Percentiles rank a stretch among this genome's conserved stretches.
Conservation (phyloP, 2,113 vertebrate genomes). For the Circaetus gallicus region DNA sequence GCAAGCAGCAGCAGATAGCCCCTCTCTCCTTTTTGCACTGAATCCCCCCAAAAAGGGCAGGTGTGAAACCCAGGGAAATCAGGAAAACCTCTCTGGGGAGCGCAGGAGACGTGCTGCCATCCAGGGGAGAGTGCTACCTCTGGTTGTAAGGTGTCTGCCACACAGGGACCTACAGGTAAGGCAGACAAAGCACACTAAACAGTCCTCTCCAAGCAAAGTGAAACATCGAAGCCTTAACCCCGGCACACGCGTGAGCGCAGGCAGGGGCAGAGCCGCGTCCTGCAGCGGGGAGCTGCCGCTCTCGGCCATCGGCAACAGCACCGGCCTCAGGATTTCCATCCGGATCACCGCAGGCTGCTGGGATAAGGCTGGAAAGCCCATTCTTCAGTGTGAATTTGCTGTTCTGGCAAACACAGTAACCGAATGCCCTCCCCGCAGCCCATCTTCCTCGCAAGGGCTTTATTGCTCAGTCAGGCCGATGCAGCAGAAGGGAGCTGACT, state of each 20-base stretch:
- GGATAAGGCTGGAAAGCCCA: accelerated
- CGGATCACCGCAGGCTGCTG: background rate
- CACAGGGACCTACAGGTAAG: accelerated
- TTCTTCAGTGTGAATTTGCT: accelerated
- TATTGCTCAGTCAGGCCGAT: background rate
- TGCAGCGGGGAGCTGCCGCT: accelerated
- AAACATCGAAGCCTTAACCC: accelerated
- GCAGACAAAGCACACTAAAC: accelerated
- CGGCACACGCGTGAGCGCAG: accelerated
- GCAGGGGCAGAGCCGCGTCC: background rate
- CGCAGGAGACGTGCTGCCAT: accelerated
- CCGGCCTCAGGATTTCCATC: accelerated
- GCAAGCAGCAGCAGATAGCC: background rate
- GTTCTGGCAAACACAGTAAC: accelerated
- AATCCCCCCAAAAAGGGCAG: background rate
- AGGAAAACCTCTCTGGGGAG: background rate
- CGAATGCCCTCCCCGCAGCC: accelerated
- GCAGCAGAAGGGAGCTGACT: background rate
- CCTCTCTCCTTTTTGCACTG: background rate
- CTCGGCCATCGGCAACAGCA: accelerated
- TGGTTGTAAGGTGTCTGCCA: accelerated
- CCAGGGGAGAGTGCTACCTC: background rate
- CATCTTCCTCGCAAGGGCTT: background rate
- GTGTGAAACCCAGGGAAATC: background rate
- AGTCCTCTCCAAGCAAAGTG: accelerated